Percentiles rank a stretch among this genome's conserved stretches.
Conservation (phyloP, 2,797 vertebrate species). For the Falco columbarius region DNA sequence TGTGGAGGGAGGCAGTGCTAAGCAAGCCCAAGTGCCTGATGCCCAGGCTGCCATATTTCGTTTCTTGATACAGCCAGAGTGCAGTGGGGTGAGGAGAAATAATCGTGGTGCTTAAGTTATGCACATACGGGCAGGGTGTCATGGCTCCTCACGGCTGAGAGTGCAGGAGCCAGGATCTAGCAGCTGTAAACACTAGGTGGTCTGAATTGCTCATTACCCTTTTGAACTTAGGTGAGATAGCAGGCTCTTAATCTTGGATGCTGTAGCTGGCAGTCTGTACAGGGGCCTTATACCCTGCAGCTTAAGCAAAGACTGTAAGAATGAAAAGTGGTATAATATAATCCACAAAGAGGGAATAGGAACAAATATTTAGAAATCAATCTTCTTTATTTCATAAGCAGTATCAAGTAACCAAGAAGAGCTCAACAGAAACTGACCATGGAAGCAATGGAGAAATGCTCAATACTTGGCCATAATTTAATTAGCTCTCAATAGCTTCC, state of each 20-base stretch:
- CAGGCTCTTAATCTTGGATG: constrained; percentile 33
- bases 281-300: constrained; percentile 19
- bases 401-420: constrained; percentile 58
- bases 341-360: constrained; percentile 45
- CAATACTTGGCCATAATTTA: constrained; percentile 37
- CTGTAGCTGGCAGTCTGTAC: not conserved
- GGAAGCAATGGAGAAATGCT: not conserved
- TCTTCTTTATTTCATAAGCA: constrained; percentile 48
- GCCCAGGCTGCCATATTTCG: not conserved
- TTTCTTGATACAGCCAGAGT: not conserved
- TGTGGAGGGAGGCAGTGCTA: not conserved
- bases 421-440: constrained; percentile 44
- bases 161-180: not conserved
- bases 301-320: constrained; percentile 45
- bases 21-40: not conserved
- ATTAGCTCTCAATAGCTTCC: constrained; percentile 56
- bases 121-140: fast-evolving
- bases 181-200: constrained; percentile 49
- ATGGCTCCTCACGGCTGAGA: not conserved
- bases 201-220: constrained; percentile 41
- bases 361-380: constrained; percentile 54
- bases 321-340: constrained; percentile 54
- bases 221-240: not conserved
- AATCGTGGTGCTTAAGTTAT: not conserved
- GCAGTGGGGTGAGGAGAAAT: not conserved